A percentile compares a stretch with the other conserved stretches of the same genome.
Conservation (phyloP, 2,797 vertebrate genomes). For the Valencia hispanica region DNA sequence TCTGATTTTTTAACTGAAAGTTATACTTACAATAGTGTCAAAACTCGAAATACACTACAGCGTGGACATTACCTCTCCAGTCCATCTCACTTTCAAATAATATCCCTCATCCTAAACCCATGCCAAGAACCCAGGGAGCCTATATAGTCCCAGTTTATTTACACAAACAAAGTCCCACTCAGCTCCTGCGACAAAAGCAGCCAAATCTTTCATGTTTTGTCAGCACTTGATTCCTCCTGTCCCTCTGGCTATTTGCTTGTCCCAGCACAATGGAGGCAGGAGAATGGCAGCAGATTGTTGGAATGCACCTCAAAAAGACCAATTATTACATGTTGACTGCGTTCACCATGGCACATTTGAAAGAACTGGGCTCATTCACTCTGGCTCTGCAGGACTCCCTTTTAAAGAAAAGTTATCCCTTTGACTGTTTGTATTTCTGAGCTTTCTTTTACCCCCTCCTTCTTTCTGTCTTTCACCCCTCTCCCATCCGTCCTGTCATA, state of each 20-base stretch:
- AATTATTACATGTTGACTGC: slow-evolving; percentile 99
- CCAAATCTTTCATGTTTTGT: slow-evolving; percentile 99
- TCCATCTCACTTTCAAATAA: slow-evolving; percentile 38
- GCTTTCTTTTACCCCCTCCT: slow-evolving; percentile 83
- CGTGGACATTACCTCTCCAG: slow-evolving; percentile 52
- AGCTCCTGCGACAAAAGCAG: slow-evolving; percentile 99
- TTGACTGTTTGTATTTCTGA: slow-evolving; percentile 99
- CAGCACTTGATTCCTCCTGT: slow-evolving; percentile 99
- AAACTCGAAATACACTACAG: neutral
- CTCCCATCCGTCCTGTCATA: slow-evolving; percentile 79
- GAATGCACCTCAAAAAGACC: slow-evolving; percentile 99
- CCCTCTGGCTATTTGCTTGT: slow-evolving; percentile 99
- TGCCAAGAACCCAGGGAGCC: slow-evolving; percentile 77
- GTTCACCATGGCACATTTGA: slow-evolving; percentile 99
- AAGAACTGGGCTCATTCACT: slow-evolving; percentile 99
- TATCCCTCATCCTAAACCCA: slow-evolving; percentile 48
- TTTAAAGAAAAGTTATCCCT: slow-evolving; percentile 99
- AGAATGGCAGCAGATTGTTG: slow-evolving; percentile 99
- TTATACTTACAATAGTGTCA: slow-evolving; percentile 1
- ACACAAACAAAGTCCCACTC: slow-evolving; percentile 99
- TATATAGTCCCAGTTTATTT: slow-evolving; percentile 96
- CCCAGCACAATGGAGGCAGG: slow-evolving; percentile 94
- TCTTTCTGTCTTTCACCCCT: slow-evolving; percentile 55
- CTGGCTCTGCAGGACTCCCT: slow-evolving; percentile 98
- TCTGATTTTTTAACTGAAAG: neutral